Conservation (phyloP, 2,888 invertebrate species). For the Globia sparganii region DNA sequence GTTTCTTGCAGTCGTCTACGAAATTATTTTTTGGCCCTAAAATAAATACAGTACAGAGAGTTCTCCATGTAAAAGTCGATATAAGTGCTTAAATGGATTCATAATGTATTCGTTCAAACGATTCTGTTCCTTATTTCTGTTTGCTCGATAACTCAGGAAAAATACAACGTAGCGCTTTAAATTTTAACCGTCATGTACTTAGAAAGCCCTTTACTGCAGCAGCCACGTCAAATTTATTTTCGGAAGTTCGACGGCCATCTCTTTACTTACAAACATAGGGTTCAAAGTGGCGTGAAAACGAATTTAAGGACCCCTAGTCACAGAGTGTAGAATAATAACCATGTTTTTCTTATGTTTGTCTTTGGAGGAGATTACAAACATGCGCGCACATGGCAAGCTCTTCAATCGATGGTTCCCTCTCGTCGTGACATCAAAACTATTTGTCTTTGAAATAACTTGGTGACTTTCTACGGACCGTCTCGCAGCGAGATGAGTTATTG, state of each 20-base stretch:
- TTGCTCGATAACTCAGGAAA: conserved; percentile 64
- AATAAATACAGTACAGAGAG: conserved; percentile 70
- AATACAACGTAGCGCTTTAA: conserved; percentile 73
- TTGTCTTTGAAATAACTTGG: conserved; percentile 87
- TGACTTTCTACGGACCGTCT: conserved; percentile 79
- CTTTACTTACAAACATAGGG: conserved; percentile 45
- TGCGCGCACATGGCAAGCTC: conserved; percentile 80
- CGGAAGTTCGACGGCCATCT: conserved; percentile 13
- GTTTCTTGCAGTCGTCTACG: conserved; percentile 68
- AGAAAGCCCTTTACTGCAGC: conserved; percentile 65
- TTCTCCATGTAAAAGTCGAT: conserved; percentile 47
- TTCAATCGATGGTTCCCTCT: conserved; percentile 82
- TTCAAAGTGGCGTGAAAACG: conserved; percentile 56
- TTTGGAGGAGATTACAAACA: conserved; percentile 88
- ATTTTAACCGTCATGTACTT: conserved; percentile 75
- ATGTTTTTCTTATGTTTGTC: conserved; percentile 88
- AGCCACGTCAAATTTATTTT: conserved; percentile 37
- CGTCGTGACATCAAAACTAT: conserved; percentile 85
- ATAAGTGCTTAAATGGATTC: conserved; percentile 43
- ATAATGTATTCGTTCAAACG: conserved; percentile 47
- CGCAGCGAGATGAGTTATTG: conserved; percentile 79
- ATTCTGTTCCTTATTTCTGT: conserved; percentile 63
- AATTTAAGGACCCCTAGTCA: conserved; percentile 43
- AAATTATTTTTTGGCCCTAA: conserved; percentile 67
- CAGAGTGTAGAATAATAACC: conserved; percentile 77